These are phyloP conservation scores for Octomys mimax DNA, from an alignment of 2,797 vertebrate species.

Conservation along the genomic window DNA sequence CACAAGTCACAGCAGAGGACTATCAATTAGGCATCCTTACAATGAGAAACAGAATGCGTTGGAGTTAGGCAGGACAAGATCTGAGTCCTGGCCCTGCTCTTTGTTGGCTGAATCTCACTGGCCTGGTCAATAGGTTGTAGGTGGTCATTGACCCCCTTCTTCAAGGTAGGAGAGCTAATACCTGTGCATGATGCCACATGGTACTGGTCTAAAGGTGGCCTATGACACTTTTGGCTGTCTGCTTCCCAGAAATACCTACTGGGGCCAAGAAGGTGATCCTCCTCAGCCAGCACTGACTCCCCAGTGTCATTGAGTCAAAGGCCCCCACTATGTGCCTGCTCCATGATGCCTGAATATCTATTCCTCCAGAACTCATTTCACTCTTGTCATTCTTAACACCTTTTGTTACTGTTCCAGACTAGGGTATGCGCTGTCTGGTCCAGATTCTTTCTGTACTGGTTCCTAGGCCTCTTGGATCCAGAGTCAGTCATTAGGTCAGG, in stretches of 20 bases:
- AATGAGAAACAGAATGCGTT: neutral
- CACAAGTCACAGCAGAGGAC: neutral
- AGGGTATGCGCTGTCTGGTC: neutral
- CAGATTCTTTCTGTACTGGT: neutral
- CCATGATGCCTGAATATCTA: neutral
- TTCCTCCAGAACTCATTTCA: neutral
- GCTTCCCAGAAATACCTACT: neutral
- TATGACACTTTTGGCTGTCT: neutral
- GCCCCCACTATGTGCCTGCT: neutral
- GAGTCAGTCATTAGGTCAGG: neutral
- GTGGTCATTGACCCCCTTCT: neutral
- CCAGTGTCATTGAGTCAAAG: neutral
- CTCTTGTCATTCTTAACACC: neutral
- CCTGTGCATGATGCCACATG: rapidly evolving
- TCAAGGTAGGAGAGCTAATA: neutral
- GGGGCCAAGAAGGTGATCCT: neutral
- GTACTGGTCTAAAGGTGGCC: neutral
- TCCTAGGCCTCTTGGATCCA: neutral
- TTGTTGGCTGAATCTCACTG: neutral
- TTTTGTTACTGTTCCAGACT: neutral
- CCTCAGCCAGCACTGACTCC: neutral
- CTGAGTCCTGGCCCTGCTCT: neutral
- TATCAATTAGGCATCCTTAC: neutral
- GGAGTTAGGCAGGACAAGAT: neutral
- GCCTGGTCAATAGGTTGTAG: neutral